Conservation (phyloP, 2,113 vertebrate genomes). For the Propithecus coquereli region DNA sequence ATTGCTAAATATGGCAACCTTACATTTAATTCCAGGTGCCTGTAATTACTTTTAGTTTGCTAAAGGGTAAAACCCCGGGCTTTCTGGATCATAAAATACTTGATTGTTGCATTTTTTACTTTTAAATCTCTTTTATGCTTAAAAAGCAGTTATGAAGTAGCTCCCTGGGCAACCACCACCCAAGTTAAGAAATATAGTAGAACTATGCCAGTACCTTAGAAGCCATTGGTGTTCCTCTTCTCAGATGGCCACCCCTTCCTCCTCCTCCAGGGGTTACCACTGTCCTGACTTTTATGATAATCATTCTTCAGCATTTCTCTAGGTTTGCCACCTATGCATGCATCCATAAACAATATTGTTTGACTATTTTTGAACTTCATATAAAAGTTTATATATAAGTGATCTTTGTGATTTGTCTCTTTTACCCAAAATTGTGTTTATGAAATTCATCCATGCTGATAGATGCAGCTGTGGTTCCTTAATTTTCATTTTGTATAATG, state of each 20-base stretch:
- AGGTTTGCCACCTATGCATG: background rate
- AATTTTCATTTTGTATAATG: background rate
- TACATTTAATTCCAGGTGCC: background rate
- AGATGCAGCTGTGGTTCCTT: background rate
- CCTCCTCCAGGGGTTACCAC: background rate
- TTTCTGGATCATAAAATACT: background rate
- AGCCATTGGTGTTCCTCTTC: background rate
- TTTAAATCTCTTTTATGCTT: background rate
- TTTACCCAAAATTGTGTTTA: background rate
- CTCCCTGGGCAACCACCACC: background rate
- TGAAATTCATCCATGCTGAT: background rate
- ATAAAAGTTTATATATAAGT: background rate
- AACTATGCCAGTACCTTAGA: background rate
- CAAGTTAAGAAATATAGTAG: background rate
- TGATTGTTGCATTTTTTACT: background rate
- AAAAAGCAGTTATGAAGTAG: background rate
- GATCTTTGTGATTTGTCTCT: background rate
- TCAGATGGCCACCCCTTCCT: background rate
- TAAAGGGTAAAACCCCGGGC: background rate
- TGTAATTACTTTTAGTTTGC: background rate
- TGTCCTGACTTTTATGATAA: background rate
- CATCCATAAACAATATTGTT: background rate
- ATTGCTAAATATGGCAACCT: background rate
- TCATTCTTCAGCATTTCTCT: background rate
- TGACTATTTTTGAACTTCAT: background rate